A percentile compares a stretch with the other conserved stretches of the same genome.
Evolutionary conservation across 2,113 vertebrate genomes (phyloP).

Genomic region (Triplophysa dalaica): DNA sequence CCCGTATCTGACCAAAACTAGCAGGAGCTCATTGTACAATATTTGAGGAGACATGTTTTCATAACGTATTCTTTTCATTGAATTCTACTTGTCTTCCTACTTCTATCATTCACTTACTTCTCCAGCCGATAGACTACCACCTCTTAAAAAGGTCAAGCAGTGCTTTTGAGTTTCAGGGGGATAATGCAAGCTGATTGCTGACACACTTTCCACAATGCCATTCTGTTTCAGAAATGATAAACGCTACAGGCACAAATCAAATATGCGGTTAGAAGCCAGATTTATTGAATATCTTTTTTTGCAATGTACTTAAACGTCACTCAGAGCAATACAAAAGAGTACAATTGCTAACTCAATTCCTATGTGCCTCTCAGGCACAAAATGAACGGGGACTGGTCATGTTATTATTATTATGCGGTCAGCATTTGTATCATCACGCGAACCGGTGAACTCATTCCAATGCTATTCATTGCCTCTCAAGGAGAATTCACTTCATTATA

Average conservation of each 20-base stretch:
- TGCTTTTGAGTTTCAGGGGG: slow-evolving; percentile 16
- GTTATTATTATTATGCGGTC: background rate
- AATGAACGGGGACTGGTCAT: background rate
- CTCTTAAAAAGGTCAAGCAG: slow-evolving; percentile 39
- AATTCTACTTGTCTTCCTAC: slow-evolving; percentile 3
- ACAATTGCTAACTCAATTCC: background rate
- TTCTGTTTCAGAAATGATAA: slow-evolving; percentile 13
- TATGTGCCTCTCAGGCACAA: background rate
- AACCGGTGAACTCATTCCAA: background rate
- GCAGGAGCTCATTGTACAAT: slow-evolving; percentile 2
- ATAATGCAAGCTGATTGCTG: slow-evolving; percentile 34
- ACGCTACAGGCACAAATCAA: background rate
- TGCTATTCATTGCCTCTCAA: background rate
- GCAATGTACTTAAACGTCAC: background rate
- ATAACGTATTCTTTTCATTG: slow-evolving; percentile 15
- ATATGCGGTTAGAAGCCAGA: background rate
- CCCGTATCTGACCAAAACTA: background rate
- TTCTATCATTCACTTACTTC: background rate
- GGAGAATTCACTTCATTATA: background rate
- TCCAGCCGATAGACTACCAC: background rate
- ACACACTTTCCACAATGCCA: slow-evolving; percentile 20
- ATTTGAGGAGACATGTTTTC: slow-evolving; percentile 13
- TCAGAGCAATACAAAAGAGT: background rate
- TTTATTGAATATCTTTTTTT: background rate
- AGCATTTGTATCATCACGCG: background rate